Percentiles rank a stretch among this genome's conserved stretches.
Conservation (phyloP, 2,797 vertebrate species). For the Pachyuromys duprasi region DNA sequence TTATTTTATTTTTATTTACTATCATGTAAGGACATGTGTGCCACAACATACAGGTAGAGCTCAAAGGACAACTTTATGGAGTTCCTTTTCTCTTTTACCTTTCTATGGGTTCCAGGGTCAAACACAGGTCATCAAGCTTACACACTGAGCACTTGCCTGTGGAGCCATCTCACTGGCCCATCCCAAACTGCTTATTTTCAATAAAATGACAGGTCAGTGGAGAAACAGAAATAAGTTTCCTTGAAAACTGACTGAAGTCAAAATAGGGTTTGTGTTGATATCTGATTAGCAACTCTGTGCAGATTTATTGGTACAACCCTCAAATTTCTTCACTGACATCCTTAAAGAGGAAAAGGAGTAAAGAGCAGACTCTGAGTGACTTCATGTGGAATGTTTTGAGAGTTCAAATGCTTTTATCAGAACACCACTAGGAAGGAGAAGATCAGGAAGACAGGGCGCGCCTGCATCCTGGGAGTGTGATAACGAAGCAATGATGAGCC, state of each 20-base stretch:
- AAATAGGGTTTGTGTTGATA: not conserved
- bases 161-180: not conserved
- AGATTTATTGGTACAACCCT: not conserved
- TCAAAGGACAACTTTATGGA: not conserved
- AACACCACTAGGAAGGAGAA: conserved; percentile 59
- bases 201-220: not conserved
- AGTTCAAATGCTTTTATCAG: conserved; percentile 8
- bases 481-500: conserved; percentile 55
- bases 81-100: not conserved
- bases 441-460: conserved; percentile 67
- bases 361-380: not conserved
- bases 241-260: conserved; percentile 50
- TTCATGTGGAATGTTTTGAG: conserved; percentile 58
- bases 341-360: conserved; percentile 33
- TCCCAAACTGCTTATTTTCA: conserved; percentile 5
- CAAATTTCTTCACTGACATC: not conserved
- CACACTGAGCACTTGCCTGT: not conserved
- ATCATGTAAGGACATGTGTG: not conserved
- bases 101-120: not conserved
- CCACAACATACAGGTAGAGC: not conserved
- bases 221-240: not conserved
- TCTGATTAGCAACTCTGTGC: conserved; percentile 32
- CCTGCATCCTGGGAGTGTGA: conserved; percentile 74
- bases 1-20: not conserved
- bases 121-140: not conserved